These are phyloP conservation scores for Leucophora obtusa DNA, from an alignment of 2,888 invertebrate species.

Conservation along the genomic window DNA sequence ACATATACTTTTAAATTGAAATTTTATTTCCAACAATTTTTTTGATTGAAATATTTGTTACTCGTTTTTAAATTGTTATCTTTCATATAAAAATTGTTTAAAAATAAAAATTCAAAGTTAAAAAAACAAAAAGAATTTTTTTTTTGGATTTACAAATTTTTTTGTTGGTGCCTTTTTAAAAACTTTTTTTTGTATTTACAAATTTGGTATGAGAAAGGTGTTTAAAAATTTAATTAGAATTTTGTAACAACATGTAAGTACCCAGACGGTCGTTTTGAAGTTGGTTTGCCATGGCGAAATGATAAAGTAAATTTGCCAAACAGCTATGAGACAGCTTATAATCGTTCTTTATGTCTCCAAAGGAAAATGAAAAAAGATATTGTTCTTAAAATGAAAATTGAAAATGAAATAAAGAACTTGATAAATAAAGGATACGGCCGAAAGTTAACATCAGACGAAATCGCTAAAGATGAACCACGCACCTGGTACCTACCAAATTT, in stretches of 20 bases:
- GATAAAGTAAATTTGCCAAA: conserved; percentile 25
- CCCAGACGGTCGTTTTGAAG: not conserved
- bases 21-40: too few species aligned
- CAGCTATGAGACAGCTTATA: conserved; percentile 22
- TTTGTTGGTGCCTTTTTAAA: too few species aligned
- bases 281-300: conserved; percentile 31
- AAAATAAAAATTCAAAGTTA: too few species aligned
- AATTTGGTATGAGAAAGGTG: too few species aligned
- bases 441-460: not conserved
- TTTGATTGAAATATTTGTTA: too few species aligned
- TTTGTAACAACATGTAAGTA: conserved; percentile 38
- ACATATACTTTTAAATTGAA: too few species aligned
- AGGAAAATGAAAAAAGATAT: conserved; percentile 7
- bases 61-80: too few species aligned
- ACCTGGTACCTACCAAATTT: conserved; percentile 19
- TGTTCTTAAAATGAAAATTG: not conserved
- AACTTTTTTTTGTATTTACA: too few species aligned
- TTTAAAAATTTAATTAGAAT: too few species aligned
- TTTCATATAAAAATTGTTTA: too few species aligned
- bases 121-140: too few species aligned
- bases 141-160: too few species aligned
- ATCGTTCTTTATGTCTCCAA: conserved; percentile 13
- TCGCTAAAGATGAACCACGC: not conserved
- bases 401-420: conserved; percentile 8
- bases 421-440: conserved; percentile 10